Percentiles rank a stretch among this genome's conserved stretches.
phyloP scores from a whole-genome alignment of 2,113 vertebrate species.

The Anthoscopus minutus region DNA sequence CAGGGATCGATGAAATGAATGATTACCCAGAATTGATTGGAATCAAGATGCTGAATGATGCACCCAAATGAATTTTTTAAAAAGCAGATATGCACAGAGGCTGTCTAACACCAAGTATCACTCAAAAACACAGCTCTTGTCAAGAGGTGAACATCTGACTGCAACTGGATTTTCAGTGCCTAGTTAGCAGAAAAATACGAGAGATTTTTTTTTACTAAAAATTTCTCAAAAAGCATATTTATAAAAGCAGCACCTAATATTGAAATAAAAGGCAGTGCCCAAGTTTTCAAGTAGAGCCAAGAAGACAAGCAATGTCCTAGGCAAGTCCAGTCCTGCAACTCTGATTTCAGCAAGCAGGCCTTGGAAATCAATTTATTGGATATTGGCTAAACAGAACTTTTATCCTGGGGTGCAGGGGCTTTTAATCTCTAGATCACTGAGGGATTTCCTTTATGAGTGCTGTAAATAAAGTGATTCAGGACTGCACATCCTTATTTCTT shows the following conservation, averaged over 20 bases:
- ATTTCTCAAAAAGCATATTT: not conserved
- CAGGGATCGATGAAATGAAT: constrained; percentile 11
- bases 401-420: not conserved
- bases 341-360: not conserved
- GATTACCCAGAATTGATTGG: not conserved
- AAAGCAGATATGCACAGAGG: not conserved
- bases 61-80: not conserved
- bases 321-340: not conserved
- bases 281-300: not conserved
- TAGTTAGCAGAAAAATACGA: not conserved
- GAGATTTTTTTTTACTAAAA: not conserved
- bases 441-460: not conserved
- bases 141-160: not conserved
- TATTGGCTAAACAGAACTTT: not conserved
- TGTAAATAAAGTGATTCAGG: not conserved
- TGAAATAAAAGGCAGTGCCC: not conserved
- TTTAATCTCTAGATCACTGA: not conserved
- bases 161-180: not conserved
- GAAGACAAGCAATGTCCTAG: not conserved
- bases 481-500: not conserved
- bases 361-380: not conserved
- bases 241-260: not conserved
- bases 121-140: not conserved
- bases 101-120: not conserved
- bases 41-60: not conserved